Evolutionary conservation across 1,140 invertebrate species (phyloP).

Genomic region (Steinernema feltiae): DNA sequence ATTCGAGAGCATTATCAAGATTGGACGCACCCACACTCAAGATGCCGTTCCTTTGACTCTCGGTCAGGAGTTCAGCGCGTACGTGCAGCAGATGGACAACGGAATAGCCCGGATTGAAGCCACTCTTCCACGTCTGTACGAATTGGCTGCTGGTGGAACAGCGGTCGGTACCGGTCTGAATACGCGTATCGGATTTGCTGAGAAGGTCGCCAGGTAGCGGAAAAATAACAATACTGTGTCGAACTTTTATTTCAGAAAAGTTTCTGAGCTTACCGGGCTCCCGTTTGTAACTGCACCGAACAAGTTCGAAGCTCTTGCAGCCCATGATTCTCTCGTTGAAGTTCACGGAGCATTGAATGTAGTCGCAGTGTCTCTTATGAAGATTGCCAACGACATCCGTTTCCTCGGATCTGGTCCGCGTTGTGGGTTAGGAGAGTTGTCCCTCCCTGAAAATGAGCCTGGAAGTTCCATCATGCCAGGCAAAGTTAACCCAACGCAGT

Average conservation of each 20-base stretch:
- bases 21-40: constrained; percentile 76
- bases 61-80: constrained; percentile 95
- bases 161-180: constrained; percentile 96
- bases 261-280: constrained; percentile 66
- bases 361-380: constrained; percentile 88
- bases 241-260: constrained; percentile 83
- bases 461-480: constrained; percentile 99
- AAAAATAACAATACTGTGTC: too few relatives aligned
- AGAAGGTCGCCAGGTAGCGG: too few relatives aligned
- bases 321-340: constrained; percentile 89
- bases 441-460: constrained; percentile 93
- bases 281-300: constrained; percentile 89
- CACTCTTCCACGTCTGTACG: constrained; percentile 75
- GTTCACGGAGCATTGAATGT: constrained; percentile 88
- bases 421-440: constrained; percentile 90
- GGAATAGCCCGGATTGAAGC: constrained; percentile 76
- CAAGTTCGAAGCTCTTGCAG: constrained; percentile 93
- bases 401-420: constrained; percentile 91
- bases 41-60: constrained; percentile 94
- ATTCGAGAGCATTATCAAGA: constrained; percentile 88
- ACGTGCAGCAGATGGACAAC: constrained; percentile 78
- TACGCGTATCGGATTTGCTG: constrained; percentile 68
- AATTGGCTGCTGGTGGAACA: constrained; percentile 88
- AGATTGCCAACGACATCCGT: constrained; percentile 94
- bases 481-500: constrained; percentile 98